phyloP scores from a whole-genome alignment of 2,888 invertebrate species.

The Eupithecia exiguata region DNA sequence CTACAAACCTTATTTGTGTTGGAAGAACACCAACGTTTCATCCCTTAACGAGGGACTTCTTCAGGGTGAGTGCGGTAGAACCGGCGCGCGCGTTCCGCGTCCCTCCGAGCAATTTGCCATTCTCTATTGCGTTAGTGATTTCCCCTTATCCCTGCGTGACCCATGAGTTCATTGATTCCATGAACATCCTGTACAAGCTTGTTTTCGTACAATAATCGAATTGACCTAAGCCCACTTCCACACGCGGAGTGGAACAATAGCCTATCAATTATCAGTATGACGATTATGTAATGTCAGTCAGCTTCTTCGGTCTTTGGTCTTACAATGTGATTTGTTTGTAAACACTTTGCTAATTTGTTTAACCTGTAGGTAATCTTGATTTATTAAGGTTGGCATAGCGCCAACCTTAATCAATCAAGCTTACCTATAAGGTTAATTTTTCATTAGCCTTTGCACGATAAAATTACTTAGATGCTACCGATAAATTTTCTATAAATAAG shows the following conservation, averaged over 20 bases:
- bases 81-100: no score
- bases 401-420: no score
- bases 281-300: constrained; percentile 35
- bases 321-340: constrained; percentile 14
- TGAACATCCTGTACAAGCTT: constrained; percentile 33
- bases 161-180: constrained; percentile 7
- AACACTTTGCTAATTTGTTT: not conserved
- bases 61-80: no score
- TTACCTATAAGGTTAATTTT: not conserved
- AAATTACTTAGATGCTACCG: no score
- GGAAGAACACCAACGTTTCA: no score
- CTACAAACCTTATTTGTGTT: no score
- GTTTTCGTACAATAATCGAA: constrained; percentile 43
- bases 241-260: constrained; percentile 31
- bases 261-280: constrained; percentile 39
- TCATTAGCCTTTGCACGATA: not conserved
- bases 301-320: constrained; percentile 19
- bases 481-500: no score
- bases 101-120: no score
- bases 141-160: not conserved
- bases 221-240: constrained; percentile 44
- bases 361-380: not conserved
- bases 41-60: no score
- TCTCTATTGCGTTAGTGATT: not conserved
- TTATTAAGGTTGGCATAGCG: no score